Conservation (phyloP, 2,113 vertebrate species). For the Holacanthus passer region DNA sequence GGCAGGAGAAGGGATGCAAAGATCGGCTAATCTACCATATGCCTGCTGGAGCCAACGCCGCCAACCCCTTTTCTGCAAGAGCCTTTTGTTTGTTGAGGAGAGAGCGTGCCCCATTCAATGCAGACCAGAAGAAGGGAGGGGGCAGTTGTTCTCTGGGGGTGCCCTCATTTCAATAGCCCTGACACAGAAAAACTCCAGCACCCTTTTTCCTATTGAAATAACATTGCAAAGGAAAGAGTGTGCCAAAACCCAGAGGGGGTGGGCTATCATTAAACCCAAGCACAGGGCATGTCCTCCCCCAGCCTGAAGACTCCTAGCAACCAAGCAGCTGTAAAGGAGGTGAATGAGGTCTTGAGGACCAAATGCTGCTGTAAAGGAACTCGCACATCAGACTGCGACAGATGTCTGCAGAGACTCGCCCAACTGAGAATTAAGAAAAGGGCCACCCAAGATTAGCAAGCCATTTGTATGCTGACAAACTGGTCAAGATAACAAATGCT, state of each 20-base stretch:
- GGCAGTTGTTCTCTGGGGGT: constrained; percentile 54
- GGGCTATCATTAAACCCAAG: constrained; percentile 58
- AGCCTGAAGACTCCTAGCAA: constrained; percentile 61
- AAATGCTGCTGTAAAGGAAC: constrained; percentile 67
- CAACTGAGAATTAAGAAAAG: constrained; percentile 17
- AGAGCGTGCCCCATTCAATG: constrained; percentile 79
- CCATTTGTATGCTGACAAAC: constrained; percentile 18
- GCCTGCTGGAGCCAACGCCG: constrained; percentile 74
- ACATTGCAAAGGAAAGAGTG: constrained; percentile 75
- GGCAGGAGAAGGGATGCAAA: constrained; percentile 23
- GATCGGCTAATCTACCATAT: constrained; percentile 81
- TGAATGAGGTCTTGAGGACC: constrained; percentile 47
- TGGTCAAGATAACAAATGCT: constrained; percentile 35
- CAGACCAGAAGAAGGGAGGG: constrained; percentile 43
- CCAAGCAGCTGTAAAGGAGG: constrained; percentile 68
- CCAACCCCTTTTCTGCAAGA: constrained; percentile 65
- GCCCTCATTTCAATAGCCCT: constrained; percentile 67
- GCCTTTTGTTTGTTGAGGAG: constrained; percentile 77
- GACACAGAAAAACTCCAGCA: constrained; percentile 34
- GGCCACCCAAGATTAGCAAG: constrained; percentile 70
- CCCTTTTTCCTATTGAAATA: constrained; percentile 62
- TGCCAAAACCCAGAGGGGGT: constrained; percentile 73
- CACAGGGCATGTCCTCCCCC: constrained; percentile 20
- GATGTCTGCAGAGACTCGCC: constrained; percentile 63
- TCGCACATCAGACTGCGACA: constrained; percentile 56